Conservation (phyloP, 1,140 invertebrate genomes). For the Apis florea region DNA sequence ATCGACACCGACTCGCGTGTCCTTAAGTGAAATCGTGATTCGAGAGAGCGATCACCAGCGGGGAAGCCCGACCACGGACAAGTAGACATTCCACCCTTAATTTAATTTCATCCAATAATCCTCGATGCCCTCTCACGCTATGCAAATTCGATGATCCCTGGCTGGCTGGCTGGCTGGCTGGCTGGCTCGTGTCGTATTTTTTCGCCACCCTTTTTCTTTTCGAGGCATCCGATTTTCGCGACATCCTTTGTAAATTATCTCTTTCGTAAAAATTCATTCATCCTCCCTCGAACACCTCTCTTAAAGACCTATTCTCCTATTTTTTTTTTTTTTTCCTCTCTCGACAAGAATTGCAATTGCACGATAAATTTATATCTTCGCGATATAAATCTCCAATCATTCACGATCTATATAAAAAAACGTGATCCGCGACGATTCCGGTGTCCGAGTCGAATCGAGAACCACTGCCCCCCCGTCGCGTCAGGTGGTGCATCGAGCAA, state of each 20-base stretch:
- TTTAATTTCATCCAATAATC: constrained; percentile 33
- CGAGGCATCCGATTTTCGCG: too few species aligned
- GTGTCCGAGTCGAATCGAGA: constrained; percentile 62
- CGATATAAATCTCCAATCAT: too few species aligned
- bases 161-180: too few species aligned
- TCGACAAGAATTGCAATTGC: too few species aligned
- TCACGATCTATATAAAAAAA: too few species aligned
- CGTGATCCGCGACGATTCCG: too few species aligned
- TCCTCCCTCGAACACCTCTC: too few species aligned
- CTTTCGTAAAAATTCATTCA: too few species aligned
- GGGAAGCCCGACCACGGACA: background rate
- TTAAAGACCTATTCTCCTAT: too few species aligned
- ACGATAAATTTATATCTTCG: too few species aligned
- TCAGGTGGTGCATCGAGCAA: constrained; percentile 64
- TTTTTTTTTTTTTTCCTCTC: too few species aligned
- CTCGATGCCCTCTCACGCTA: background rate
- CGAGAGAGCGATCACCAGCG: constrained; percentile 9
- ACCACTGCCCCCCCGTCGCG: constrained; percentile 71
- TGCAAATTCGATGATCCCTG: constrained; percentile 8
- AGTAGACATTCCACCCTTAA: constrained; percentile 36
- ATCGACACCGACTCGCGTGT: constrained; percentile 71
- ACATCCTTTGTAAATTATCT: too few species aligned
- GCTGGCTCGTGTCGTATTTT: constrained; percentile 2
- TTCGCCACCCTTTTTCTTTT: background rate
- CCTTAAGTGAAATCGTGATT: constrained; percentile 66